These are phyloP conservation scores for Stenotaenia linearis DNA, from an alignment of 2,888 invertebrate genomes.

Conservation along the genomic window DNA sequence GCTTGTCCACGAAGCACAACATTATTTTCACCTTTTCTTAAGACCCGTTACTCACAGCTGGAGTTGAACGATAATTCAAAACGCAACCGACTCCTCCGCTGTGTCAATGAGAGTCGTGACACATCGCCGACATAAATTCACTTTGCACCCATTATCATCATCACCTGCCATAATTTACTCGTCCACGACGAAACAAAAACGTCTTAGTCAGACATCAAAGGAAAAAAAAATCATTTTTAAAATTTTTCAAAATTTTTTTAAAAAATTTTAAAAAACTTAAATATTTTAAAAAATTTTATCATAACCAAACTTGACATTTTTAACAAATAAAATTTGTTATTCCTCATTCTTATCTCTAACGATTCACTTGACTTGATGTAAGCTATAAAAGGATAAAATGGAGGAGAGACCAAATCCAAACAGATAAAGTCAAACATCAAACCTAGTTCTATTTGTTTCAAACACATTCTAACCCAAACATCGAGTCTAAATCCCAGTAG, in stretches of 20 bases:
- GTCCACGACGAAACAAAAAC: neutral
- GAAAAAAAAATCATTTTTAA: too few relatives aligned
- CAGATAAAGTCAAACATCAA: slow-evolving; percentile 21
- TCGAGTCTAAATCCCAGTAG: neutral
- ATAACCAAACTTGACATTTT: neutral
- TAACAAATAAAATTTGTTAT: neutral
- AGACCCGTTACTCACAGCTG: slow-evolving; percentile 19
- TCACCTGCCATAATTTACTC: slow-evolving; percentile 21
- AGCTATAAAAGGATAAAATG: slow-evolving; percentile 10
- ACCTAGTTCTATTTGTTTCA: slow-evolving; percentile 3
- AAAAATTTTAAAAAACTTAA: neutral
- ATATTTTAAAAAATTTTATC: neutral
- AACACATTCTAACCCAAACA: slow-evolving; percentile 7
- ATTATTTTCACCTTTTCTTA: slow-evolving; percentile 17
- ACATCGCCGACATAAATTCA: slow-evolving; percentile 16
- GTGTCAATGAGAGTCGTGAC: slow-evolving; percentile 24
- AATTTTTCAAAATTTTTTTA: too few relatives aligned
- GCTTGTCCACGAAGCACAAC: slow-evolving; percentile 2
- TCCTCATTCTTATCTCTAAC: neutral
- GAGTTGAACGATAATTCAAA: slow-evolving; percentile 19
- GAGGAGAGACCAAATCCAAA: slow-evolving; percentile 16
- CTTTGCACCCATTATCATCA: slow-evolving; percentile 24
- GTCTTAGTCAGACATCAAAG: slow-evolving; percentile 24
- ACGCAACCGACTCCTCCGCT: slow-evolving; percentile 6
- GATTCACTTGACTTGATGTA: slow-evolving; percentile 11